These are phyloP conservation scores for Sprattus sprattus DNA, from an alignment of 2,113 vertebrate genomes.

Conservation along the genomic window DNA sequence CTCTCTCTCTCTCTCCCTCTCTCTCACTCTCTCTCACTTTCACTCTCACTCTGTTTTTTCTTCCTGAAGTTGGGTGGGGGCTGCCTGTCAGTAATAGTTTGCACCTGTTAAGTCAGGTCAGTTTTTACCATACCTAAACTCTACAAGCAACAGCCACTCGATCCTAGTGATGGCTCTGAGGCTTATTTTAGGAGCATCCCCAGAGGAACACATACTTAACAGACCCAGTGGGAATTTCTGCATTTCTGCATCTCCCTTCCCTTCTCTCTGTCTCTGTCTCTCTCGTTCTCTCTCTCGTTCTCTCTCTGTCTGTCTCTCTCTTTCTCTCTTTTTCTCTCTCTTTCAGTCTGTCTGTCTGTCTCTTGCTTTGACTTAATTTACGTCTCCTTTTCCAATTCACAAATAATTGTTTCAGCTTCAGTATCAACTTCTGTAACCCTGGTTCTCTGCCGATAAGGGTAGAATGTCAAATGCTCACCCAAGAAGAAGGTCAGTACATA, in stretches of 20 bases:
- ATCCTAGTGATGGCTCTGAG: neutral
- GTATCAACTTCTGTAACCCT: neutral
- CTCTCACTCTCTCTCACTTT: neutral
- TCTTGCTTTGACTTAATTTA: neutral
- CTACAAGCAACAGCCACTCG: neutral
- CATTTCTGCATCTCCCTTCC: neutral
- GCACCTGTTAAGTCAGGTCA: neutral
- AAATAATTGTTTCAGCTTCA: neutral
- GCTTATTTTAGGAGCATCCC: neutral
- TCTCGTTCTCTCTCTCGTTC: neutral
- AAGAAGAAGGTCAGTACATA: conserved; percentile 78
- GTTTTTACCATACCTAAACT: neutral
- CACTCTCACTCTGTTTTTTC: neutral
- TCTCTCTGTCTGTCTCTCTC: neutral
- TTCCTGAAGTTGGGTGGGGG: neutral
- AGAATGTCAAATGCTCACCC: conserved; percentile 64
- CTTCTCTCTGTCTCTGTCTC: neutral
- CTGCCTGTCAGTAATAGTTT: neutral
- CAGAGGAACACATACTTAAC: neutral
- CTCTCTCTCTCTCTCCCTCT: neutral
- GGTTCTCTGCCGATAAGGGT: neutral
- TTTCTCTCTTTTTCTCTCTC: neutral
- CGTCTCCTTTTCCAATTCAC: neutral
- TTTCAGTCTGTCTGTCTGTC: neutral
- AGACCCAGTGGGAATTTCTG: neutral